Evolutionary conservation across 2,888 invertebrate genomes (phyloP), one percentile per base, ranked within the genome.

Genomic region (Lepidochrysops patricia): DNA sequence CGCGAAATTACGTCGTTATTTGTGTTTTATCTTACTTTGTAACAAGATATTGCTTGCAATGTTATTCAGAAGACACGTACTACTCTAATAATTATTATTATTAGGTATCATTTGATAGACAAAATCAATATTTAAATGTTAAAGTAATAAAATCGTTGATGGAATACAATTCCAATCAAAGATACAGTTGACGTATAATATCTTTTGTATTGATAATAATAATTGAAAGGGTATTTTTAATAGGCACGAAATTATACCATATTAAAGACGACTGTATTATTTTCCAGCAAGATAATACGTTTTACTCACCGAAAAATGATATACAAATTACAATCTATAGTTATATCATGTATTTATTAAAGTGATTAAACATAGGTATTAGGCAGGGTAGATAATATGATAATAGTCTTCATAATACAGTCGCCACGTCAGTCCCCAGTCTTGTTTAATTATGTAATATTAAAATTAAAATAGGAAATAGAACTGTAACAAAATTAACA

Each of bases 1-100:
- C 72, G 74, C 76, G 78, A 85, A 88, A 89, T 89, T 87, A 83
- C 84, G 73, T 82, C 79, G 80, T 84, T 87, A 85, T 84, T 84
- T 70, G 43, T 61, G 60, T 64, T 61, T 61, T 57, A 58, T 61
- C 25, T 48, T 57, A 62, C 43, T 52, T 60, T 60, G 48, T 58
- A 57, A 43, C 13, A 26, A 26, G 15, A 57, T 57, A 57, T 34
- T 25, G 34, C 19, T 27, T 26, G 37, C 26, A 57, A 43, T 19
- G 32, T 32, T 29, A 2, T 13, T 54, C 54, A 19, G 29, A 54
- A 19, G 54, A 32, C 52, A 32, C 54, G 19, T 54, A 54, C 19
- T 29, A 54, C 13, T 13, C 52, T 27, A 27, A 27, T 52, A n/a
- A n/a, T n/a, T n/a, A n/a, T n/a, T n/a, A 12, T 49, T 49, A 25